Evolutionary conservation across 2,113 vertebrate genomes (phyloP).

Genomic region (Equus przewalskii): DNA sequence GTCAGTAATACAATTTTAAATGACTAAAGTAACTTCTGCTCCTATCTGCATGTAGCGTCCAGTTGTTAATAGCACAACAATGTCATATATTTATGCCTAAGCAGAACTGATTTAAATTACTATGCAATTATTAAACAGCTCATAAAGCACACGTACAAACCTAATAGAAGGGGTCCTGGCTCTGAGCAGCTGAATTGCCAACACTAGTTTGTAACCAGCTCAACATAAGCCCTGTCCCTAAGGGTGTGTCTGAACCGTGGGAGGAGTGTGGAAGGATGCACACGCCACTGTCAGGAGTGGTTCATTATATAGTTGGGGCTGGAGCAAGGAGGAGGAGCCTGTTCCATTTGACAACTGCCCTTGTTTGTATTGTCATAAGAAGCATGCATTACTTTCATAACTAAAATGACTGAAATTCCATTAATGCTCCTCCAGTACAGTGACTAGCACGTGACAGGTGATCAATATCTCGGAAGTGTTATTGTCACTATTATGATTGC

Average conservation of each 20-base stretch:
- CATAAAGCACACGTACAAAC: background rate
- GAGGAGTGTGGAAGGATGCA: background rate
- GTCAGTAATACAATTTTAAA: background rate
- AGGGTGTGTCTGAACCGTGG: background rate
- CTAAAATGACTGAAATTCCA: slow-evolving; percentile 25
- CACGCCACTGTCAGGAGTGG: background rate
- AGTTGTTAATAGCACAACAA: background rate
- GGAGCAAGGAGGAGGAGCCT: background rate
- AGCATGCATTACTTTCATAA: background rate
- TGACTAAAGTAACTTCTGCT: background rate
- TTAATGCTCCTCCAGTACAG: background rate
- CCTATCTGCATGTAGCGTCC: background rate
- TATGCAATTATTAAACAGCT: background rate
- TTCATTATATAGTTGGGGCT: background rate
- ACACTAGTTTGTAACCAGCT: background rate
- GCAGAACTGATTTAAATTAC: background rate
- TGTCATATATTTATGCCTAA: background rate
- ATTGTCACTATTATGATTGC: background rate
- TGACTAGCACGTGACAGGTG: background rate
- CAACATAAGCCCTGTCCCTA: background rate
- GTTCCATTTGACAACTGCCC: background rate
- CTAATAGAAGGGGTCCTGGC: background rate
- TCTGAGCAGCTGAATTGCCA: background rate
- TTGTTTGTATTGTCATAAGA: background rate
- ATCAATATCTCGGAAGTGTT: background rate